Conservation (phyloP, 2,888 invertebrate species). For the Brachyptera risi region DNA sequence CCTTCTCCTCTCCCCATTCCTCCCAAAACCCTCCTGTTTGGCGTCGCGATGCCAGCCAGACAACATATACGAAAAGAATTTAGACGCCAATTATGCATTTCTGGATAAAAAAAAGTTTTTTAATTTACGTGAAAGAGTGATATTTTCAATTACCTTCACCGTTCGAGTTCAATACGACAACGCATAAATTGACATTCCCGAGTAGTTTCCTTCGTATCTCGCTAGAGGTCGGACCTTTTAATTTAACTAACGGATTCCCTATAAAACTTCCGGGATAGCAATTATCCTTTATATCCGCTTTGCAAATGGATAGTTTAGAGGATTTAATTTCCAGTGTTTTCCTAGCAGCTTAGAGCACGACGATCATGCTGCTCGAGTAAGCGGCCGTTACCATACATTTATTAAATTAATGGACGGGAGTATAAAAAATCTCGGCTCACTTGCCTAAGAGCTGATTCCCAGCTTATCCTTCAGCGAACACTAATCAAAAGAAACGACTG, state of each 20-base stretch:
- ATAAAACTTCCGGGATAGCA: constrained; percentile 7
- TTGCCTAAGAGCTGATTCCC: no score
- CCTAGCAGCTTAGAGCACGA: background rate
- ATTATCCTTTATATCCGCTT: constrained; percentile 8
- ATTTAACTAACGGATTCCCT: constrained; percentile 13
- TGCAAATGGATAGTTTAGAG: constrained; percentile 9
- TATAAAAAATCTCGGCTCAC: no score
- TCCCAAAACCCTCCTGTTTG: background rate
- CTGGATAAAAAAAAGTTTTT: constrained; percentile 28
- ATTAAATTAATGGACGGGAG: background rate
- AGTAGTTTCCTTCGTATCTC: background rate
- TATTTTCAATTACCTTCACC: constrained; percentile 28
- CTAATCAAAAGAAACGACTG: background rate
- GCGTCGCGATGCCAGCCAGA: constrained; percentile 15
- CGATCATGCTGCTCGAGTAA: background rate
- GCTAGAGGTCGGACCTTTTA: background rate
- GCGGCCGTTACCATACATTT: background rate
- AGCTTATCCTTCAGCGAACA: no score
- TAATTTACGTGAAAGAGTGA: constrained; percentile 31
- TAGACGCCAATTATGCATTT: constrained; percentile 29
- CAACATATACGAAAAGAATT: constrained; percentile 20
- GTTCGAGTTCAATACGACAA: constrained; percentile 22
- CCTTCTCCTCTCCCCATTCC: background rate
- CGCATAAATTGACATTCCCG: constrained; percentile 27
- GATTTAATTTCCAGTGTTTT: constrained; percentile 4